A percentile compares a stretch with the other conserved stretches of the same genome.
Conservation (phyloP, 2,888 invertebrate species). For the Cantharis rustica region DNA sequence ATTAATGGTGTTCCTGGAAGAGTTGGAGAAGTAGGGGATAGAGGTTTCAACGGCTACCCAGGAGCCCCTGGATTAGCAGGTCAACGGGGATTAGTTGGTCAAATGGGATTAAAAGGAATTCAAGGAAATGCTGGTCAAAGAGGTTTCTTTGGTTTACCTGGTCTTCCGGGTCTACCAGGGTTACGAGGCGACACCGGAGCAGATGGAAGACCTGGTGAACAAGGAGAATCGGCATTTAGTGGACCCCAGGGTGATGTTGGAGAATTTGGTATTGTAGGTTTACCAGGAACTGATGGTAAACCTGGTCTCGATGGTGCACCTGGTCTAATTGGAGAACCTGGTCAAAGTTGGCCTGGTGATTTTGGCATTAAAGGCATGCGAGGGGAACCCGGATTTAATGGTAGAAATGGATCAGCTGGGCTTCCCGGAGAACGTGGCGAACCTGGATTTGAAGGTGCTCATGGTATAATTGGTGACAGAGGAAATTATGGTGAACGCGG, state of each 20-base stretch:
- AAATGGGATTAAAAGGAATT: slow-evolving; percentile 60
- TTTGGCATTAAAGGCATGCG: slow-evolving; percentile 55
- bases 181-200: slow-evolving; percentile 54
- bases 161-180: slow-evolving; percentile 56
- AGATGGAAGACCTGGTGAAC: slow-evolving; percentile 49
- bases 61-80: slow-evolving; percentile 54
- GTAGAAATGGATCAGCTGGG: slow-evolving; percentile 41
- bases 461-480: slow-evolving; percentile 60
- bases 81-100: slow-evolving; percentile 53
- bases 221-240: slow-evolving; percentile 66
- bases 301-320: slow-evolving; percentile 58
- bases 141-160: slow-evolving; percentile 46
- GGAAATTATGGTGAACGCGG: slow-evolving; percentile 58
- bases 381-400: slow-evolving; percentile 39
- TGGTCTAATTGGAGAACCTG: slow-evolving; percentile 36
- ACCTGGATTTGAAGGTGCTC: slow-evolving; percentile 38
- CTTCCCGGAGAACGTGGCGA: slow-evolving; percentile 36
- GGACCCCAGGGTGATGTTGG: slow-evolving; percentile 68
- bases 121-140: slow-evolving; percentile 52
- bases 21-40: slow-evolving; percentile 30
- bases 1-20: slow-evolving; percentile 42
- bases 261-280: slow-evolving; percentile 57
- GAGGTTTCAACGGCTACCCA: slow-evolving; percentile 30
- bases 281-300: slow-evolving; percentile 58
- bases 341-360: slow-evolving; percentile 44